Evolutionary conservation across 1,140 invertebrate genomes (phyloP).

Genomic region (Trichomalopsis sarcophagae): DNA sequence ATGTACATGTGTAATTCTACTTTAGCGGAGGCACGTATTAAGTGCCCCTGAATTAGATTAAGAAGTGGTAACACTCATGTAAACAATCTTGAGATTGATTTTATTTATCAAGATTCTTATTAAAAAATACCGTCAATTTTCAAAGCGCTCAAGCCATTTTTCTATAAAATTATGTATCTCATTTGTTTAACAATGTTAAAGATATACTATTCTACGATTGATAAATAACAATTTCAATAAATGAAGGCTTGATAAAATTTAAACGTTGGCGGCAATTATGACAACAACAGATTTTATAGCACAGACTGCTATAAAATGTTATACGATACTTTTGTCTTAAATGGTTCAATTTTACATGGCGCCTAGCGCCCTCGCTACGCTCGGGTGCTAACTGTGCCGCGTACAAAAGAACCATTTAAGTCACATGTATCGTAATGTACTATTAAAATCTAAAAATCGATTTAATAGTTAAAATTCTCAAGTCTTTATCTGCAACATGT

Average conservation of each 20-base stretch:
- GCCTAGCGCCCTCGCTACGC: too few relatives aligned
- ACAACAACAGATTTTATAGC: neutral
- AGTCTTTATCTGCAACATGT: constrained; percentile 45
- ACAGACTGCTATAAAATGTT: too few relatives aligned
- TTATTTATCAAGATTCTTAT: constrained; percentile 1
- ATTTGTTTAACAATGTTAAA: neutral
- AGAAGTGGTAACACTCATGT: constrained; percentile 33
- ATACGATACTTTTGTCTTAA: too few relatives aligned
- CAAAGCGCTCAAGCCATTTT: neutral
- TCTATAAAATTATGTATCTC: neutral
- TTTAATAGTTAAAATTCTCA: constrained; percentile 19
- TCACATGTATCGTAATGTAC: too few relatives aligned
- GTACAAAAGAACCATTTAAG: too few relatives aligned
- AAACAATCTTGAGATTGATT: constrained; percentile 29
- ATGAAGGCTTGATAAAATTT: constrained; percentile 18
- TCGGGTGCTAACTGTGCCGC: too few relatives aligned
- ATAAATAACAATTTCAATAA: constrained; percentile 1
- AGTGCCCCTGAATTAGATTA: constrained; percentile 24
- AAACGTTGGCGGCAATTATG: neutral
- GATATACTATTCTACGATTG: neutral
- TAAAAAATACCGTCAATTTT: constrained; percentile 30
- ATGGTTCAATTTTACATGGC: too few relatives aligned
- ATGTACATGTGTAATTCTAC: constrained; percentile 34
- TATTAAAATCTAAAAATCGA: constrained; percentile 3
- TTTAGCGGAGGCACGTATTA: constrained; percentile 26